phyloP scores from a whole-genome alignment of 2,888 invertebrate species.

The Octonoba sinensis region DNA sequence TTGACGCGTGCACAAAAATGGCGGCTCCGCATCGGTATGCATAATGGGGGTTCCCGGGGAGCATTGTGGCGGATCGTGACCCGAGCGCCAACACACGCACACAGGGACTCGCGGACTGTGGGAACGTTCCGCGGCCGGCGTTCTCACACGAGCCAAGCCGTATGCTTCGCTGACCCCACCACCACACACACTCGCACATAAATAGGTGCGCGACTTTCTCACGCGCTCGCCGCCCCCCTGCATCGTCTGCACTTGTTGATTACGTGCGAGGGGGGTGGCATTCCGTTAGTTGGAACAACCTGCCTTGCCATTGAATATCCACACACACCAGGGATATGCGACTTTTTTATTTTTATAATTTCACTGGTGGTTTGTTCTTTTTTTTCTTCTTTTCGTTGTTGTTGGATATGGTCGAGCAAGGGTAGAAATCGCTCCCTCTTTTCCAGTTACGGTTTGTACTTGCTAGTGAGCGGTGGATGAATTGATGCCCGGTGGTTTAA shows the following conservation, averaged over 20 bases:
- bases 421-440: neutral
- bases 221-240: constrained; percentile 51
- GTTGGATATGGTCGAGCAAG: neutral
- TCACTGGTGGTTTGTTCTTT: neutral
- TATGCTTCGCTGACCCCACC: constrained; percentile 61
- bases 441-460: neutral
- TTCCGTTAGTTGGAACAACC: constrained; percentile 57
- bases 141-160: constrained; percentile 64
- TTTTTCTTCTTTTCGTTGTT: too few relatives aligned
- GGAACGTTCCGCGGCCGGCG: constrained; percentile 46
- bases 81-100: constrained; percentile 34
- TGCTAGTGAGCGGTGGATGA: neutral
- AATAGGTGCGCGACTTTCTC: constrained; percentile 62
- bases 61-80: constrained; percentile 55
- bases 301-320: constrained; percentile 15
- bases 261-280: constrained; percentile 49
- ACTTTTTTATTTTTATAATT: constrained; percentile 4
- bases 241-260: constrained; percentile 59
- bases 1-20: too few relatives aligned
- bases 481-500: too few relatives aligned
- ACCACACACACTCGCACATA: constrained; percentile 22
- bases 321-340: constrained; percentile 6
- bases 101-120: constrained; percentile 48
- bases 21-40: too few relatives aligned
- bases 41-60: constrained; percentile 2